Evolutionary conservation across 2,113 vertebrate species (phyloP), one percentile per base, ranked within the genome.

Genomic region (Seriola rivoliana): DNA sequence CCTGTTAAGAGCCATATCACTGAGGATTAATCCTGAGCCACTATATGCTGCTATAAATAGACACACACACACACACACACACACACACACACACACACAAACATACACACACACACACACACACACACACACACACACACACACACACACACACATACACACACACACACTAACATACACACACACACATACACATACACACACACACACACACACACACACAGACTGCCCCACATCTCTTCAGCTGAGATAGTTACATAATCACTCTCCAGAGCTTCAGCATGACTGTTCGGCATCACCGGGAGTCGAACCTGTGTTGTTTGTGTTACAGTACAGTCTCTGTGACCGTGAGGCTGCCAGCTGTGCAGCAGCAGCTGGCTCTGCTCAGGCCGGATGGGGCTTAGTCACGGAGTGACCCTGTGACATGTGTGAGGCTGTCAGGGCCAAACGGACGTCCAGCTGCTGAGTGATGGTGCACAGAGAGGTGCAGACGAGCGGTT

Each of bases 11-110:
- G 75, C 78, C 74, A 64, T 73, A 75, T 75, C 60, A 69, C 19
- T 57, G 58, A 12, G 57, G 75, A 84, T 90, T 90, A 87, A 86
- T 83, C 59, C 80, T 42, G 32, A 75, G 29, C 74, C 69, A 60
- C 60, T 60, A 40, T 60, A 40, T 19, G 40, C 63, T 1, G 16
- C 59, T 48, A 62, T 32, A 71, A 55, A 77, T 58, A 58, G 29
- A 65, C 23, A 79, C 59, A 67, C 46, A 78, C 63, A 73, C 71
- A 36, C 23, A 32, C 36, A 42, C 50, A n/a, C 21, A 50, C 48
- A 75, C 19, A 42, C 63, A 50, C 46, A 65, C 17, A 11, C 67
- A 36, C 34, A 75, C 42, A 64, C 55, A 76, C 34, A n/a, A n/a
- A 75, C 42, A 64, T 48, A 76, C 65, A 75, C 63, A n/a, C 34